Evolutionary conservation across 1,140 invertebrate species (phyloP).

Genomic region (Scaptodrosophila lebanonensis): DNA sequence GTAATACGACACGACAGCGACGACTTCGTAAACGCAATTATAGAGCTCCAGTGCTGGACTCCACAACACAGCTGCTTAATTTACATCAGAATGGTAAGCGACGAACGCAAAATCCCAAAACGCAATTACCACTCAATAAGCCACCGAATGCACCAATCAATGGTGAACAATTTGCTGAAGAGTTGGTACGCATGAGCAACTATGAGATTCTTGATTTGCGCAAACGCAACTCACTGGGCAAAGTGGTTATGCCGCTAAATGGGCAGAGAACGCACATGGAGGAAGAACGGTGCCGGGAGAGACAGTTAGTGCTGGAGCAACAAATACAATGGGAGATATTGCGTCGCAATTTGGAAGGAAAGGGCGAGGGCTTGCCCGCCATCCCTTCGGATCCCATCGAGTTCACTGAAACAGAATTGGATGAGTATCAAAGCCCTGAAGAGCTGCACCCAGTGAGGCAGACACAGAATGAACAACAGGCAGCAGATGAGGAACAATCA

Average conservation of each 20-base stretch:
- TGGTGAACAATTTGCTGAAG: conserved; percentile 56
- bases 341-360: conserved; percentile 24
- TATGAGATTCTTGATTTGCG: conserved; percentile 65
- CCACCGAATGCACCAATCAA: conserved; percentile 52
- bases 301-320: conserved; percentile 29
- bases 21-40: conserved; percentile 2
- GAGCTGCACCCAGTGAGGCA: too few relatives aligned
- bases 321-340: conserved; percentile 46
- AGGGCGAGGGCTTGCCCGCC: neutral
- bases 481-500: too few relatives aligned
- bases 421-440: too few relatives aligned
- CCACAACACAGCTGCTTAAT: conserved; percentile 39
- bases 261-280: conserved; percentile 11
- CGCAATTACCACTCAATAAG: conserved; percentile 41
- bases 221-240: conserved; percentile 54
- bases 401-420: too few relatives aligned
- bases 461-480: too few relatives aligned
- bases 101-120: neutral
- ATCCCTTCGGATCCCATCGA: too few relatives aligned
- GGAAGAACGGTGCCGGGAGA: too few relatives aligned
- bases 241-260: conserved; percentile 21
- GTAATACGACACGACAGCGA: conserved; percentile 14
- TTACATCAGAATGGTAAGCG: conserved; percentile 28
- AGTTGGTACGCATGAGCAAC: conserved; percentile 52
- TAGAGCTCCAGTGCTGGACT: neutral